Conservation (phyloP, 2,888 invertebrate species). For the Amphiduros pacificus region DNA sequence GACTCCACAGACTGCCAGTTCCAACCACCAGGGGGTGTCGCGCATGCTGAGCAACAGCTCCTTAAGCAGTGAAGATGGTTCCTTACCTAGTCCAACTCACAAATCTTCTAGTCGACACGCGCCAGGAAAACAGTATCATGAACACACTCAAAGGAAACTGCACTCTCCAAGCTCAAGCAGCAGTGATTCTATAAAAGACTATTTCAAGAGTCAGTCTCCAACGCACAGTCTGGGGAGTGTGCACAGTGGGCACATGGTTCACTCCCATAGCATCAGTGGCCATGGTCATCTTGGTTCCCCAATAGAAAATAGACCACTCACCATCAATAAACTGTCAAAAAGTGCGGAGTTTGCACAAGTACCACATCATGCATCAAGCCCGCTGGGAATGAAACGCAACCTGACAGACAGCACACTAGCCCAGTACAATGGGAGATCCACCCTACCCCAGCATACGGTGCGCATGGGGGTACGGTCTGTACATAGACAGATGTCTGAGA, state of each 20-base stretch:
- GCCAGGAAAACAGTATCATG: background rate
- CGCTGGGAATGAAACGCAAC: too few relatives aligned
- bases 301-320: background rate
- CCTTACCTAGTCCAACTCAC: background rate
- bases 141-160: background rate
- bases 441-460: conserved; percentile 37
- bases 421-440: background rate
- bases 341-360: conserved; percentile 12
- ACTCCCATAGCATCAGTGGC: background rate
- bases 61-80: conserved; percentile 40
- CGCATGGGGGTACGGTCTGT: conserved; percentile 53
- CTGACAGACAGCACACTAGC: background rate
- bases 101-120: background rate
- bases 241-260: background rate
- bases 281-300: background rate
- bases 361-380: too few relatives aligned
- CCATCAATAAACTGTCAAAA: conserved; percentile 1
- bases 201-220: background rate
- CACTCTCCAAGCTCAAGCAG: background rate
- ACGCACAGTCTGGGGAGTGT: background rate
- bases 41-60: conserved; percentile 44
- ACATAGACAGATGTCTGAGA: conserved; percentile 47
- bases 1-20: background rate
- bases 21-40: too few relatives aligned
- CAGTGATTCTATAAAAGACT: background rate